These are phyloP conservation scores for Bactericera cockerelli DNA, from an alignment of 1,140 invertebrate species.

Conservation along the genomic window DNA sequence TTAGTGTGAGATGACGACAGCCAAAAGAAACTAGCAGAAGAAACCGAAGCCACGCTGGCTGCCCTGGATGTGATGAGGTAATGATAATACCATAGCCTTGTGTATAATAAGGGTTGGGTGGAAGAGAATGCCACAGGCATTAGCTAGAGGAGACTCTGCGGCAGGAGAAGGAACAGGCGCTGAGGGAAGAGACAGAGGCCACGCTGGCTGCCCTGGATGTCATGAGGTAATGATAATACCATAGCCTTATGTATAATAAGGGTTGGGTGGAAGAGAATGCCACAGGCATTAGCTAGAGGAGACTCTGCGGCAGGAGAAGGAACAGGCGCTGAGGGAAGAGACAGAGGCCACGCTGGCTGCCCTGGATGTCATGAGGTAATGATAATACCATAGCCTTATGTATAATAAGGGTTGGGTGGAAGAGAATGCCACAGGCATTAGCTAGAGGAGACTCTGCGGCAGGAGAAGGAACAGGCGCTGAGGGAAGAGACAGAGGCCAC, in stretches of 20 bases:
- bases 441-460: slow-evolving; percentile 43
- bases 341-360: slow-evolving; percentile 46
- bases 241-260: no score
- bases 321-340: slow-evolving; percentile 75
- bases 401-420: no score
- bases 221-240: no score
- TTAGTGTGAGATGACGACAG: no score
- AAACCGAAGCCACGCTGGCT: slow-evolving; percentile 50
- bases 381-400: no score
- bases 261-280: no score
- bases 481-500: slow-evolving; percentile 70
- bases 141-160: slow-evolving; percentile 44
- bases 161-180: slow-evolving; percentile 70
- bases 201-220: slow-evolving; percentile 30
- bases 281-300: no score
- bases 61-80: slow-evolving; percentile 24
- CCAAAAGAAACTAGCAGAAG: no score
- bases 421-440: no score
- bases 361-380: slow-evolving; percentile 19
- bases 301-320: slow-evolving; percentile 58
- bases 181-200: slow-evolving; percentile 73
- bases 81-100: no score
- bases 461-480: slow-evolving; percentile 74
- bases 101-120: no score
- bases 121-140: no score